Base-by-base conservation (phyloP, 2,888 invertebrate species). In the Aphrophora alni region DNA sequence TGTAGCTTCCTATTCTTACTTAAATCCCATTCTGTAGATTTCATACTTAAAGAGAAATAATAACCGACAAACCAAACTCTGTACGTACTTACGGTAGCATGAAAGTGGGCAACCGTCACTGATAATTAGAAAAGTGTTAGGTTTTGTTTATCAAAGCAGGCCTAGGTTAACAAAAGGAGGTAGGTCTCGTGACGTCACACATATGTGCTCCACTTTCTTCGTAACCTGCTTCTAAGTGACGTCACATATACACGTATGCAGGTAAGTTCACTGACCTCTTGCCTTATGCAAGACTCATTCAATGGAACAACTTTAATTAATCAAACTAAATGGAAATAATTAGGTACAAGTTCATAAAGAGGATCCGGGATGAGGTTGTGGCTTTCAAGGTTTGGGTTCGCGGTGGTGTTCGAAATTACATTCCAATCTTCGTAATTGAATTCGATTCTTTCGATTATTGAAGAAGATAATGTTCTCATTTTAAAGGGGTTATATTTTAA, bases 181-280 rank as follows among this genome's bases (percentile, higher is more conserved):
- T 33, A 33, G 5, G 59, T 14, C 21, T n/a, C 33, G 33, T 21
- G 59, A 59, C 59, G 59, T 59, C 59, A 59, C 4, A n/a, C 59
- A 21, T 21, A 59, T 59, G 59, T 59, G 59, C 59, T 59, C 59
- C 59, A 59, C 59, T 59, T 59, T 59, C 59, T 59, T 59, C 59
- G 59, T 59, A 59, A 59, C 59, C 59, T 59, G 59, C 59, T 59
- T 59, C 59, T 21, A 59, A 5, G 10, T 59, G 59, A 59, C 59
- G 59, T 59, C 59, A 59, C 59, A 33, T 8, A n/a, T n/a, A 8
- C 33, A 21, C 59, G 59, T 59, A 59, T 59, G 59, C 59, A 59
- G 59, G 59, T 21, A 21, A 59, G 59, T 59, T 21, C 59, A 59
- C 12, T 10, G 59, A 59, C n/a, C 59, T n/a, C 5, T n/a, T 21